phyloP scores from a whole-genome alignment of 2,888 invertebrate genomes.

The Aphodius granarius region DNA sequence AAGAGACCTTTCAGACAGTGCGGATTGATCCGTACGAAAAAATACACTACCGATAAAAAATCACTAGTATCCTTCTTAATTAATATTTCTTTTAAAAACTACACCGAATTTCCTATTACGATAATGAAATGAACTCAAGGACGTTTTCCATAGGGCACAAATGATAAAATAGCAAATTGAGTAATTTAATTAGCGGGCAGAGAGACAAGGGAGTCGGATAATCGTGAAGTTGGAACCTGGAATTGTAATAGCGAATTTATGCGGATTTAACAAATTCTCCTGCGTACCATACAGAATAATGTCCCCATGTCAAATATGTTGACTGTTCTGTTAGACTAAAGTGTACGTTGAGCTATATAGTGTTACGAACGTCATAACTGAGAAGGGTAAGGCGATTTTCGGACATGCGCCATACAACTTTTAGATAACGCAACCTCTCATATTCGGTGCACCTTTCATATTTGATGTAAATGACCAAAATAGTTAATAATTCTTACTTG shows the following conservation, averaged over 20 bases:
- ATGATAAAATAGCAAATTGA: not conserved
- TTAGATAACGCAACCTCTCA: too few species aligned
- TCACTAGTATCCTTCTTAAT: too few species aligned
- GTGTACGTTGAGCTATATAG: too few species aligned
- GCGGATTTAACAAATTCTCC: not conserved
- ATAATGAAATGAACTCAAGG: not conserved
- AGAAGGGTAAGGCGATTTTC: too few species aligned
- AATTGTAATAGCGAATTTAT: not conserved
- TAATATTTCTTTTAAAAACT: too few species aligned
- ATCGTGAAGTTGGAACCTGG: not conserved
- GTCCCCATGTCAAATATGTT: not conserved
- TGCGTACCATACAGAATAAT: not conserved
- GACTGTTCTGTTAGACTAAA: not conserved
- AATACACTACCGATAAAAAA: too few species aligned
- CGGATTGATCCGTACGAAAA: too few species aligned
- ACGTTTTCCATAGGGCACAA: not conserved
- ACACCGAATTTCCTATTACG: not conserved
- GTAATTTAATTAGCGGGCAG: not conserved
- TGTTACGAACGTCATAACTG: too few species aligned
- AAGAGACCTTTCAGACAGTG: too few species aligned
- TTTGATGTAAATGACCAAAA: too few species aligned
- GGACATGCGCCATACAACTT: too few species aligned
- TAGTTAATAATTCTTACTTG: slow-evolving; percentile 68
- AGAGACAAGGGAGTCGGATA: not conserved
- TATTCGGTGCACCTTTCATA: too few species aligned